phyloP scores from a whole-genome alignment of 2,888 invertebrate genomes.

The Aphidoletes aphidimyza region DNA sequence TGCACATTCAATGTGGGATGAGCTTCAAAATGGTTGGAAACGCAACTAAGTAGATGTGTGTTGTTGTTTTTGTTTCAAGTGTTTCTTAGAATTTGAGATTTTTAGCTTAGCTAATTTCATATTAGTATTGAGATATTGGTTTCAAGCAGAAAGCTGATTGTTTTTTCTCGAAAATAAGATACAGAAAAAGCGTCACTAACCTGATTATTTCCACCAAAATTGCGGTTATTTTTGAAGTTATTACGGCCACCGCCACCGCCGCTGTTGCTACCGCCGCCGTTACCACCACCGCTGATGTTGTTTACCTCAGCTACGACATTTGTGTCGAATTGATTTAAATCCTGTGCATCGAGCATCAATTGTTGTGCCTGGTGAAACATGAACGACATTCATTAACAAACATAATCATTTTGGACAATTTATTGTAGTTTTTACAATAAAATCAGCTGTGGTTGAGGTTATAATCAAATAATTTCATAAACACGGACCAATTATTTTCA shows the following conservation, averaged over 20 bases:
- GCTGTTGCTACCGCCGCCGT: conserved; percentile 54
- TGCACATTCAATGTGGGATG: neutral
- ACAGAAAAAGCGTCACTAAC: conserved; percentile 30
- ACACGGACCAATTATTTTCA: conserved; percentile 56
- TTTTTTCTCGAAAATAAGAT: neutral
- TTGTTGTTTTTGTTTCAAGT: neutral
- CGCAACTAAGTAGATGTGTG: neutral
- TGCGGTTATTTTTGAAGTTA: conserved; percentile 57
- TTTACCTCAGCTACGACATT: neutral
- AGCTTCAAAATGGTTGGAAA: neutral
- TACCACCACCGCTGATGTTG: conserved; percentile 59
- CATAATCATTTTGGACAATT: neutral
- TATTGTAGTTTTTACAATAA: neutral
- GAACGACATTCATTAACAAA: neutral
- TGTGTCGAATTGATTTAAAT: conserved; percentile 39
- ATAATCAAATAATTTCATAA: conserved; percentile 56
- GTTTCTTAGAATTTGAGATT: neutral
- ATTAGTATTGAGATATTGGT: neutral
- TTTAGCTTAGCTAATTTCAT: neutral
- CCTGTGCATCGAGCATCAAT: conserved; percentile 45
- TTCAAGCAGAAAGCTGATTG: neutral
- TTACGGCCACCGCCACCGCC: conserved; percentile 62
- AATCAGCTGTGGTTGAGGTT: conserved; percentile 42
- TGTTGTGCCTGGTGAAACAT: conserved; percentile 15
- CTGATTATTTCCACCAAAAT: conserved; percentile 56